Evolutionary conservation across 2,888 invertebrate species (phyloP).

Genomic region (Agrochola macilenta): DNA sequence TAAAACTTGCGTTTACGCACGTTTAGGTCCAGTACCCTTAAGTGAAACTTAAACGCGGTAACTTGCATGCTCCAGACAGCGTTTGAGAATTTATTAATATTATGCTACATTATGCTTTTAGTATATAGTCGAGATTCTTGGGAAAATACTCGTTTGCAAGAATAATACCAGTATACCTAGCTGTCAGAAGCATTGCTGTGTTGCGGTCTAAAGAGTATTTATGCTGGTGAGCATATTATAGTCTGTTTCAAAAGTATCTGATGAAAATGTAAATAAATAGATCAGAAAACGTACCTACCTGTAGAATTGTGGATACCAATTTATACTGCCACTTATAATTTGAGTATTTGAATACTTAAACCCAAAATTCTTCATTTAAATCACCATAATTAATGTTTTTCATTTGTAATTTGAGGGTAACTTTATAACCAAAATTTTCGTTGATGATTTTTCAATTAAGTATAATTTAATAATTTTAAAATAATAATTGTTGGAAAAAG

Average conservation of each 20-base stretch:
- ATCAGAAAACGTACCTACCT: neutral
- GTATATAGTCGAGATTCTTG: neutral
- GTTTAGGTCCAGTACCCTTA: no score
- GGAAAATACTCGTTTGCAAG: neutral
- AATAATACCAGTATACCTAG: neutral
- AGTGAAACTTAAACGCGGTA: neutral
- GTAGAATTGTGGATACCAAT: neutral
- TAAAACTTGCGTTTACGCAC: no score
- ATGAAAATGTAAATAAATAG: neutral
- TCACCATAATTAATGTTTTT: neutral
- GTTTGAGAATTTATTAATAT: conserved; percentile 11
- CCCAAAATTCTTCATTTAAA: neutral
- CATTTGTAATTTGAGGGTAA: neutral
- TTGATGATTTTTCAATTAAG: neutral
- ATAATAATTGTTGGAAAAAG: neutral
- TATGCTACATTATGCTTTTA: conserved; percentile 2
- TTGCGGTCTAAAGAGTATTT: neutral
- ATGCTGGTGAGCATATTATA: neutral
- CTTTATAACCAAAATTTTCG: neutral
- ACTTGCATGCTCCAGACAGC: neutral
- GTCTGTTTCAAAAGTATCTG: neutral
- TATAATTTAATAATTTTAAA: neutral
- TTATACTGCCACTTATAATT: no score
- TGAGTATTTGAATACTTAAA: neutral
- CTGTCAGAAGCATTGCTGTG: neutral